Conservation (phyloP, 2,797 vertebrate genomes). For the Allobates femoralis region DNA sequence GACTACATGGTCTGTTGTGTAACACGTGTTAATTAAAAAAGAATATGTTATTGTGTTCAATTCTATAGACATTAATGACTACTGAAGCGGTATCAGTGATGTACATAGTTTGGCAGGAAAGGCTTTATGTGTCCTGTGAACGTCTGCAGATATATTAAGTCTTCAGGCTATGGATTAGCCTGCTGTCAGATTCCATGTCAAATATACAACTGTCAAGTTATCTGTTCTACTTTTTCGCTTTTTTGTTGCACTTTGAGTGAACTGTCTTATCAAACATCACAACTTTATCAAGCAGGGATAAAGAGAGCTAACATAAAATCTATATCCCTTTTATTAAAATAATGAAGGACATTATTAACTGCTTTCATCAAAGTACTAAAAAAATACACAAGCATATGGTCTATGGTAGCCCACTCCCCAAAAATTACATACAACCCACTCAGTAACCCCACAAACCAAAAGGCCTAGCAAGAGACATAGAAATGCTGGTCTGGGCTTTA, state of each 20-base stretch:
- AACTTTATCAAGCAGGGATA: not conserved
- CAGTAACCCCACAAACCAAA: too few relatives aligned
- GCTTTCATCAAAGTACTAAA: too few relatives aligned
- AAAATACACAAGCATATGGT: too few relatives aligned
- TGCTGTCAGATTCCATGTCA: constrained; percentile 44
- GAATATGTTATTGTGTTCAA: not conserved
- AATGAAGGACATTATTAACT: too few relatives aligned
- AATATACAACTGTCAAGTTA: not conserved
- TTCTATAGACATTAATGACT: constrained; percentile 29
- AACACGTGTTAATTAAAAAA: not conserved
- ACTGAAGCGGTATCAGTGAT: not conserved
- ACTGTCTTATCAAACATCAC: not conserved
- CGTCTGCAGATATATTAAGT: not conserved
- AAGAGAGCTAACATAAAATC: too few relatives aligned
- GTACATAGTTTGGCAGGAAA: constrained; percentile 7
- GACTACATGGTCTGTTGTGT: constrained; percentile 3
- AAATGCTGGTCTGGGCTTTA: too few relatives aligned
- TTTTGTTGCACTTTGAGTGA: not conserved
- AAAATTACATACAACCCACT: too few relatives aligned
- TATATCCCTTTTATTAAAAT: too few relatives aligned
- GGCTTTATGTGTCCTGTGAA: not conserved
- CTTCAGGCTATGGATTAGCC: constrained; percentile 27
- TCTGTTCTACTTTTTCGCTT: not conserved
- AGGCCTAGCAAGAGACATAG: too few relatives aligned
- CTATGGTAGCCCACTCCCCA: too few relatives aligned